Percentiles rank a stretch among this genome's conserved stretches.
Conservation (phyloP, 2,888 invertebrate genomes). For the Drosophila stalkeri region DNA sequence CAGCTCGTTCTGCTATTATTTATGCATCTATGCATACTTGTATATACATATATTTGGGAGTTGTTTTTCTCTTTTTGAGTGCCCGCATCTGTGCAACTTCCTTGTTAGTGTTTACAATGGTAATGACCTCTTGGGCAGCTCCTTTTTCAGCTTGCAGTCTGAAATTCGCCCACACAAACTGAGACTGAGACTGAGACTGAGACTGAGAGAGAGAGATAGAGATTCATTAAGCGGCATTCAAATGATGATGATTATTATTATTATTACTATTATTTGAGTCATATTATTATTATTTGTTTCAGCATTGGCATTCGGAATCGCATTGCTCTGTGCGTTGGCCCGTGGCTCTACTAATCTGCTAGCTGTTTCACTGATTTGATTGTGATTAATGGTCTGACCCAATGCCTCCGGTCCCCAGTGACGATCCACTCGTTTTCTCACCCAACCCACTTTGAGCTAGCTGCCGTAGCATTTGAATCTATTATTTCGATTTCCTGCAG, state of each 20-base stretch:
- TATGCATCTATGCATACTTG: background rate
- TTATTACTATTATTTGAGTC: conserved; percentile 30
- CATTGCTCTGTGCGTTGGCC: background rate
- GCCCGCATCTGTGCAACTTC: conserved; percentile 72
- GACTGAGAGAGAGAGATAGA: background rate
- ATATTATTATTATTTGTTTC: conserved; percentile 21
- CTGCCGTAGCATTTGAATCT: conserved; percentile 53
- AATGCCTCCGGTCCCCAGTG: conserved; percentile 34
- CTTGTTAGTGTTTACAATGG: conserved; percentile 52
- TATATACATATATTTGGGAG: background rate
- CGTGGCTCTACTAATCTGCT: conserved; percentile 48
- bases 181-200: background rate
- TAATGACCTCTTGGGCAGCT: conserved; percentile 54
- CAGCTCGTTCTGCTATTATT: conserved; percentile 55
- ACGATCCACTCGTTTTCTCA: conserved; percentile 1
- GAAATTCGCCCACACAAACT: background rate
- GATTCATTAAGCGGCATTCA: conserved; percentile 46
- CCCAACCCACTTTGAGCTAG: background rate
- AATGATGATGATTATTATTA: conserved; percentile 50
- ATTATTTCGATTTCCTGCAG: conserved; percentile 62
- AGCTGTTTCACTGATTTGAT: conserved; percentile 70
- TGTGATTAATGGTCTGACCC: conserved; percentile 69
- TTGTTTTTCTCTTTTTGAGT: conserved; percentile 8
- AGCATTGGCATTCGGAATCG: conserved; percentile 43
- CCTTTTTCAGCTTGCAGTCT: conserved; percentile 2